Conservation (phyloP, 1,140 invertebrate species). For the Whitmania pigra region DNA sequence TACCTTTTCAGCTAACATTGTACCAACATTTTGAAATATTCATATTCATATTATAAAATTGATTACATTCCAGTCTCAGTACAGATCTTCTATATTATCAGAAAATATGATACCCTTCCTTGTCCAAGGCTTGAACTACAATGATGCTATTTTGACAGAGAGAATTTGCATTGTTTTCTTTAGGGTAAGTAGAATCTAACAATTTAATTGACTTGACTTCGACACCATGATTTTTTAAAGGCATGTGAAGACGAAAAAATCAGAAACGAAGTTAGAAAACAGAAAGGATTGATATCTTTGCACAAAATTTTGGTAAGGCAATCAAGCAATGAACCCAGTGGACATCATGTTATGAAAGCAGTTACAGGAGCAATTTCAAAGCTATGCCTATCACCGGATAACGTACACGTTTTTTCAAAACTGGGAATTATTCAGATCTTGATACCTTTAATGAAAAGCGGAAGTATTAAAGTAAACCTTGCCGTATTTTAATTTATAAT, state of each 20-base stretch:
- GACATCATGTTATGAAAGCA: neutral
- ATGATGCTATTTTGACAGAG: neutral
- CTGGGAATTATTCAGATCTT: constrained; percentile 1
- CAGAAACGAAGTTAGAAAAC: neutral
- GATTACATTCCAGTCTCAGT: neutral
- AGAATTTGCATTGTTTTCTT: constrained; percentile 4
- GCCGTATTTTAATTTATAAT: too few relatives aligned
- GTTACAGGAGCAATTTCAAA: constrained; percentile 8
- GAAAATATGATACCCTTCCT: constrained; percentile 12
- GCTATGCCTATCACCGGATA: neutral
- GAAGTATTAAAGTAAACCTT: neutral
- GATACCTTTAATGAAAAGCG: constrained; percentile 9
- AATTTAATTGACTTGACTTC: too few relatives aligned
- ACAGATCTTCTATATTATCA: constrained; percentile 8
- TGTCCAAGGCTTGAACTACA: neutral
- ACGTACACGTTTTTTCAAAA: constrained; percentile 3
- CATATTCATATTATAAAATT: neutral
- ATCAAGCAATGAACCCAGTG: neutral
- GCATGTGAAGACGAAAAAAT: constrained; percentile 6
- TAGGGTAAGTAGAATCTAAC: neutral
- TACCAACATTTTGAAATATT: constrained; percentile 2
- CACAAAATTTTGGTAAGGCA: neutral
- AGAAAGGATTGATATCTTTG: neutral
- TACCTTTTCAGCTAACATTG: neutral
- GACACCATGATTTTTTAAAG: neutral